Conservation (phyloP, 2,797 vertebrate species). For the Hyperoplus lanceolatus region DNA sequence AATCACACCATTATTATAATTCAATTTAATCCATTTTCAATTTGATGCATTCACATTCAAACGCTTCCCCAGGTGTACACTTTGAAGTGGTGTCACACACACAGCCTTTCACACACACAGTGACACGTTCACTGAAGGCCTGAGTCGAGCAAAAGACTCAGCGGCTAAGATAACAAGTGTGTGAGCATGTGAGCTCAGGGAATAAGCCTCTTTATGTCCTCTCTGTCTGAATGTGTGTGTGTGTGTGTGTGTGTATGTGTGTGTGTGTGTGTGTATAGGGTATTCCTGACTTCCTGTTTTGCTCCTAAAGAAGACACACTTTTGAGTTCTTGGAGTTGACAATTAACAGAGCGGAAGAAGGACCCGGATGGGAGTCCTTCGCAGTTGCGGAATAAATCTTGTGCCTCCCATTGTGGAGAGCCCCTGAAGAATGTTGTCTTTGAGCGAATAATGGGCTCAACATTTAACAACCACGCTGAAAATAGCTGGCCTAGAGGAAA, state of each 20-base stretch:
- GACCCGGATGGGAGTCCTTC: slow-evolving; percentile 13
- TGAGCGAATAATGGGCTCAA: slow-evolving; percentile 1
- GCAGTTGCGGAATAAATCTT: slow-evolving; percentile 17
- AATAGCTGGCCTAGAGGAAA: slow-evolving; percentile 30
- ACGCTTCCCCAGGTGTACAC: slow-evolving; percentile 69
- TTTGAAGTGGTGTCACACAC: slow-evolving; percentile 58
- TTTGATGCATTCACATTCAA: slow-evolving; percentile 65
- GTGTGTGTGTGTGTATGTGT: not conserved
- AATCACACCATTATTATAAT: slow-evolving; percentile 60
- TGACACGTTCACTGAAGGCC: slow-evolving; percentile 35
- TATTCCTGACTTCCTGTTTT: slow-evolving; percentile 47
- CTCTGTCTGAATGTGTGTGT: not conserved
- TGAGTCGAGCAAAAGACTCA: slow-evolving; percentile 39
- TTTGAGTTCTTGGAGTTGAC: not conserved
- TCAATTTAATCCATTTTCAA: slow-evolving; percentile 64
- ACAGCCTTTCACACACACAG: slow-evolving; percentile 12
- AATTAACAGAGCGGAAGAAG: slow-evolving; percentile 10
- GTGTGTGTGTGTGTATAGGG: not conserved
- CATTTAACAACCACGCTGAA: slow-evolving; percentile 14
- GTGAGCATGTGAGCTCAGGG: slow-evolving; percentile 24
- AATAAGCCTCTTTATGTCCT: slow-evolving; percentile 20
- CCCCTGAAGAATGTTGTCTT: slow-evolving; percentile 15
- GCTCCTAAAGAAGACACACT: slow-evolving; percentile 20
- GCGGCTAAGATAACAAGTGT: slow-evolving; percentile 51
- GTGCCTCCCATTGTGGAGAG: slow-evolving; percentile 20